Evolutionary conservation across 2,113 vertebrate genomes (phyloP), one percentile per base, ranked within the genome.

Genomic region (Antechinus flavipes): DNA sequence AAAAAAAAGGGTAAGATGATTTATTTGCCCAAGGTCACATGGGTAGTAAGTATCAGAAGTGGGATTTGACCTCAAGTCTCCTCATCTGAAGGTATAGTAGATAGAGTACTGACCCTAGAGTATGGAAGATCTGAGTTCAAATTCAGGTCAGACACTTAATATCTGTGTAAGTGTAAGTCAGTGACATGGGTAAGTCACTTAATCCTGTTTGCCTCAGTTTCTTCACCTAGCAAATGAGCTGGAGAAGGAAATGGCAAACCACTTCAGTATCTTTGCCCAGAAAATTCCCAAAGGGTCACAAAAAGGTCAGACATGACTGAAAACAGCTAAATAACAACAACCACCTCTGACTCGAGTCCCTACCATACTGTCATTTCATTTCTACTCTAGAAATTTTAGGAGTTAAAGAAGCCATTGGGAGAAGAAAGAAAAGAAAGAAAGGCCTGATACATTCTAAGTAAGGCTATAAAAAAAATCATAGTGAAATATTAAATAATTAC

Each of bases 361-460:
- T 61, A 61, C 58, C 11, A 68, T 30, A 68, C 46, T 68, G n/a
- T 30, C 23, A 42, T 92, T 93, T 94, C 11, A 93, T 52, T 93
- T 91, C 95, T 49, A 54, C 89, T 54, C 46, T 94, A 25, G 3
- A 16, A 25, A 27, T 91, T 19, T 52, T 91, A 61, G 93, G 94
- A 94, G 25, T 30, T 93, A 76, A 96, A 53, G 42, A 93, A n/a
- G 11, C 4, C 58, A 95, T 25, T 25, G 30, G 50, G 92, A 46
- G 90, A 90, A 92, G 58, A 61, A 27, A 30, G 9, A 58, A 23
- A 58, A 3, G 54, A 92, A 89, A 84, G 47, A 92, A 84, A 24
- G 54, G 76, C 54, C 10, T 27, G 54, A 49, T 84, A 54, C 93
- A 95, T 91, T 94, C 58, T 53, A 92, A n/a, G 35, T 30, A 94